Conservation (phyloP, 2,888 invertebrate genomes). For the Drosophila algonquin region DNA sequence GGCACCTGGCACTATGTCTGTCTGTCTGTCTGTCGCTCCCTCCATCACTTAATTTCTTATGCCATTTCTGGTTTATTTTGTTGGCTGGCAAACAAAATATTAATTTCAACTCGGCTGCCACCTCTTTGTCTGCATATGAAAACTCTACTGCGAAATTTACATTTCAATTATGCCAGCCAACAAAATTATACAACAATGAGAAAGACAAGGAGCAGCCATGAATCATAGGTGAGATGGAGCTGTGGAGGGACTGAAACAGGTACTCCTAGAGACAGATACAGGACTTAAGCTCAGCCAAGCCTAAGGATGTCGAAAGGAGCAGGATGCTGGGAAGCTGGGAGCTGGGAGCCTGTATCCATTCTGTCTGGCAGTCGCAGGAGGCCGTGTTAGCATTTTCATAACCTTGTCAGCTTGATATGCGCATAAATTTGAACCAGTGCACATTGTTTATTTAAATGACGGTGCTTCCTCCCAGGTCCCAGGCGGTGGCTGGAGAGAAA, state of each 20-base stretch:
- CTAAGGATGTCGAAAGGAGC: constrained; percentile 6
- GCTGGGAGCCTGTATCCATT: constrained; percentile 2
- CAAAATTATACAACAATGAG: constrained; percentile 40
- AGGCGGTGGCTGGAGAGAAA: constrained; percentile 17
- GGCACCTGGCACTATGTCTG: constrained; percentile 2
- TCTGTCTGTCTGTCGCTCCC: neutral
- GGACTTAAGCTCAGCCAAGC: constrained; percentile 19
- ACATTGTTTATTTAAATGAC: constrained; percentile 78
- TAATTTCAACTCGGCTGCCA: constrained; percentile 52
- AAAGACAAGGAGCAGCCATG: constrained; percentile 10
- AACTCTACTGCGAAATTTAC: constrained; percentile 60
- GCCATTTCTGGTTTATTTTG: constrained; percentile 45
- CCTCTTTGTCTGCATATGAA: constrained; percentile 43
- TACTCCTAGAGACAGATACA: constrained; percentile 12
- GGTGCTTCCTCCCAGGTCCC: constrained; percentile 46
- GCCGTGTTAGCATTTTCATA: constrained; percentile 74
- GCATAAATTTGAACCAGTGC: constrained; percentile 78
- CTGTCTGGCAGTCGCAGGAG: constrained; percentile 45
- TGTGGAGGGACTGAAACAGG: neutral
- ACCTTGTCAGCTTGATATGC: constrained; percentile 79
- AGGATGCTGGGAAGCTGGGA: neutral
- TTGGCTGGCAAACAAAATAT: constrained; percentile 54
- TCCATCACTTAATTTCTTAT: constrained; percentile 14
- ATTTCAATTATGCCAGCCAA: constrained; percentile 68
- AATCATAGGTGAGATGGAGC: constrained; percentile 52